These are phyloP conservation scores for Microctenopoma stevenorrisi DNA, from an alignment of 2,797 vertebrate species.

Conservation along the genomic window DNA sequence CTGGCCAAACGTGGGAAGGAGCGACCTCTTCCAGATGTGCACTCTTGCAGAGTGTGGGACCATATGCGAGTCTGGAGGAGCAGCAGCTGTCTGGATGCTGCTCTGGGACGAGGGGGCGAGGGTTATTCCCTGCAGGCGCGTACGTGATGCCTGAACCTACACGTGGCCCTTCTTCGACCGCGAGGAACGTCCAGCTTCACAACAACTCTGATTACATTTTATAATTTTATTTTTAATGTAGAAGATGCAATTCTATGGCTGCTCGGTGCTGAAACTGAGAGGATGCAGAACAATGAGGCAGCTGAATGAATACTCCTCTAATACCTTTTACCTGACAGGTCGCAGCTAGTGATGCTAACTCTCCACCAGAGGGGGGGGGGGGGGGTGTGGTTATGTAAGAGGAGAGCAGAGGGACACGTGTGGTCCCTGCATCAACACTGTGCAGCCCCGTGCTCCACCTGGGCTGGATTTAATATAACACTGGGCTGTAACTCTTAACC, in stretches of 20 bases:
- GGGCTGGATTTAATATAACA: slow-evolving; percentile 6
- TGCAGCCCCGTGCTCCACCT: slow-evolving; percentile 25
- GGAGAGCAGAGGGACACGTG: slow-evolving; percentile 31
- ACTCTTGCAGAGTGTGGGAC: neutral
- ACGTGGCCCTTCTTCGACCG: neutral
- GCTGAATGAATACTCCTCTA: slow-evolving; percentile 44
- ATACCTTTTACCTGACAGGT: slow-evolving; percentile 48
- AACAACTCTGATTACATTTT: neutral
- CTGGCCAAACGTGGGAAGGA: slow-evolving; percentile 6
- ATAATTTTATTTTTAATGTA: neutral
- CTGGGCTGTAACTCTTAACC: neutral
- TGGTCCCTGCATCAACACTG: slow-evolving; percentile 30
- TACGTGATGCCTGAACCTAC: neutral
- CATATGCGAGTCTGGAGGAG: slow-evolving; percentile 19
- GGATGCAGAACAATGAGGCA: neutral
- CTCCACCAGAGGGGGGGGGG: slow-evolving; percentile 1
- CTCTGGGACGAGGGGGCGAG: slow-evolving; percentile 7
- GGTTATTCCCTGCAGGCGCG: slow-evolving; percentile 20
- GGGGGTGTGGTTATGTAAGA: slow-evolving; percentile 39
- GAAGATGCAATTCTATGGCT: neutral
- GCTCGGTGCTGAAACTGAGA: neutral
- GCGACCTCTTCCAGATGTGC: slow-evolving; percentile 20
- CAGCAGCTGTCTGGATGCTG: slow-evolving; percentile 33
- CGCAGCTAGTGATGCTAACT: slow-evolving; percentile 49
- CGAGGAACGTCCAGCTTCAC: neutral